Base-by-base conservation (phyloP, 2,888 invertebrate species). In the Epistrophe eligans region DNA sequence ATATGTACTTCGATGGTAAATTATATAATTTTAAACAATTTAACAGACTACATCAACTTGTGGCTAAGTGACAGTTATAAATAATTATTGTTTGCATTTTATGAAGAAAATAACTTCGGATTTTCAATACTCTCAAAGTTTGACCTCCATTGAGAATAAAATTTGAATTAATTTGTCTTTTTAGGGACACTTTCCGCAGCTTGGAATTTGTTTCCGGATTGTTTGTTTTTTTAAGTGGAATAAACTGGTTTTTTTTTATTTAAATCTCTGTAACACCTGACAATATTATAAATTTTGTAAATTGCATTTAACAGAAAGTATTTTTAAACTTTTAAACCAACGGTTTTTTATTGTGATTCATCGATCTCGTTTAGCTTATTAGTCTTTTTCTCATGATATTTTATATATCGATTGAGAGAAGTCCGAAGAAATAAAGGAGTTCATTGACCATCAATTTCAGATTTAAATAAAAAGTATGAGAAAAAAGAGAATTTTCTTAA, bases 61-160 rank as follows among this genome's bases (percentile, higher is more conserved):
- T 55, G 4, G 13, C 15, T 55, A 35, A 17, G 10, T 17, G n/a
- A 35, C 10, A 35, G 32, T 17, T 35, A 58, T 35, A 17, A 35
- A 58, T 58, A 1, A 35, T 17, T 17, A 35, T 17, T 11, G 0
- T 10, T 11, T 4, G 5, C 17, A 58, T 58, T 35, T 58, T 17
- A 17, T 1, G n/a, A 50, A 15, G 15, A 24, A 24, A 24, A 24
- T 9, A 6, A 38, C 17, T 38, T 58, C 24, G 4, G 24, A 32
- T 32, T 45, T 48, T 38, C 35, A 58, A 64, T 28, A 62, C 45
- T 45, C 62, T 55, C 52, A 0, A 8, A 19, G 58, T 43, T 32
- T 80, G 79, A 74, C 67, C 79, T 80, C 73, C 66, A 79, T 66
- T 73, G 58, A 74, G 43, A 80, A 67, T 66, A 67, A 52, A 13